Conservation (phyloP, 2,797 vertebrate genomes). For the Parotocinclus haroldoi region DNA sequence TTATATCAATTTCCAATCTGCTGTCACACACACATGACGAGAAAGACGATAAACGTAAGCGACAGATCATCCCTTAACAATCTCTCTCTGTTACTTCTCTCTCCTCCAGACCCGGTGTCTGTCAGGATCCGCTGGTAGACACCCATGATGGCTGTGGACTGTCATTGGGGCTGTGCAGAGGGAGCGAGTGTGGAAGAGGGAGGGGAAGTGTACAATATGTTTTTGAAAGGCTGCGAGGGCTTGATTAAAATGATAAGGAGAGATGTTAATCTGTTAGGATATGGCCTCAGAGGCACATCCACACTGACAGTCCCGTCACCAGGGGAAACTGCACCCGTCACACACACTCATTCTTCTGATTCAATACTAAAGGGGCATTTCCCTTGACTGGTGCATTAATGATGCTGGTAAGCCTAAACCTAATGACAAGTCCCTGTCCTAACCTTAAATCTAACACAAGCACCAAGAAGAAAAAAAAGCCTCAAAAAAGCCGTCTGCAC, state of each 20-base stretch:
- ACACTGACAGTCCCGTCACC: constrained; percentile 39
- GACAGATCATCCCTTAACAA: constrained; percentile 36
- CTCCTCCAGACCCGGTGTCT: not conserved
- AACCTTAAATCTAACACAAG: too few species aligned
- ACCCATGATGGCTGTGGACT: not conserved
- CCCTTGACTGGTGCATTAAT: not conserved
- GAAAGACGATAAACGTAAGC: constrained; percentile 46
- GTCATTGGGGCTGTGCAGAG: not conserved
- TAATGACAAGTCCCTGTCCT: too few species aligned
- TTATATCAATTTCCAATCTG: constrained; percentile 71
- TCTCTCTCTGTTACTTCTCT: constrained; percentile 17
- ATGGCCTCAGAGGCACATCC: constrained; percentile 58
- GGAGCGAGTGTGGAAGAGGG: not conserved
- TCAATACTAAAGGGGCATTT: not conserved
- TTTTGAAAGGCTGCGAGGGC: constrained; percentile 43
- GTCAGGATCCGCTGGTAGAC: constrained; percentile 7
- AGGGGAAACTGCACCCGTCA: constrained; percentile 29
- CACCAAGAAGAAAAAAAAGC: too few species aligned
- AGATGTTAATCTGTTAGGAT: constrained; percentile 56
- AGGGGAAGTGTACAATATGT: constrained; percentile 61
- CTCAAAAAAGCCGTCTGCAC: too few species aligned
- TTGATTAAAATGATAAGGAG: constrained; percentile 59
- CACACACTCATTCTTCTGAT: not conserved
- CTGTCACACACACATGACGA: constrained; percentile 61
- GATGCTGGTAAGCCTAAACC: too few species aligned